Evolutionary conservation across 2,888 invertebrate genomes (phyloP).

Genomic region (Heliconius ismenius): DNA sequence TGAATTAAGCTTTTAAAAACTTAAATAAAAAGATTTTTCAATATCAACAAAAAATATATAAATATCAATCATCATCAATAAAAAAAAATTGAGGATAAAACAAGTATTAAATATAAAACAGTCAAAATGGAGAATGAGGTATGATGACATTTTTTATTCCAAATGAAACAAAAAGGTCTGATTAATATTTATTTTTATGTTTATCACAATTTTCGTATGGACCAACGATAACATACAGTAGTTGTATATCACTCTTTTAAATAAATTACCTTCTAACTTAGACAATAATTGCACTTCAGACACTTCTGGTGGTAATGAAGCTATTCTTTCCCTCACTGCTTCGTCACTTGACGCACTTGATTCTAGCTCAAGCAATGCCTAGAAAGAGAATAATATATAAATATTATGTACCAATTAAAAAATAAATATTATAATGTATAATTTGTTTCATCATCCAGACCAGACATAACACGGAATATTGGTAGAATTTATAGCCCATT

Average conservation of each 20-base stretch:
- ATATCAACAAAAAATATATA: background rate
- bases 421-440: no score
- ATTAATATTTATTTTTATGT: constrained; percentile 46
- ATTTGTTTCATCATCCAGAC: no score
- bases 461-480: no score
- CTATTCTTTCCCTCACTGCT: constrained; percentile 94
- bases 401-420: background rate
- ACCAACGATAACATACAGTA: constrained; percentile 20
- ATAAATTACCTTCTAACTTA: constrained; percentile 88
- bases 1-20: background rate
- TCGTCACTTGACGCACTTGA: constrained; percentile 98
- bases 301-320: constrained; percentile 95
- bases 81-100: background rate
- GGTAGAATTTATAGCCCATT: no score
- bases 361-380: constrained; percentile 91
- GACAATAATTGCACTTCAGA: constrained; percentile 93
- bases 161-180: constrained; percentile 50
- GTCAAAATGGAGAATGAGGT: constrained; percentile 27
- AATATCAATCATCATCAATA: background rate
- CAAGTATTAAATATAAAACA: background rate
- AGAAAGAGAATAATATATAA: constrained; percentile 47
- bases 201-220: constrained; percentile 38
- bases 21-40: background rate
- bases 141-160: constrained; percentile 33
- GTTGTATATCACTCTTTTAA: constrained; percentile 26